A percentile compares a stretch with the other conserved stretches of the same genome.
These are phyloP conservation scores for Oophaga pumilio DNA, from an alignment of 2,113 vertebrate genomes.

Conservation along the genomic window DNA sequence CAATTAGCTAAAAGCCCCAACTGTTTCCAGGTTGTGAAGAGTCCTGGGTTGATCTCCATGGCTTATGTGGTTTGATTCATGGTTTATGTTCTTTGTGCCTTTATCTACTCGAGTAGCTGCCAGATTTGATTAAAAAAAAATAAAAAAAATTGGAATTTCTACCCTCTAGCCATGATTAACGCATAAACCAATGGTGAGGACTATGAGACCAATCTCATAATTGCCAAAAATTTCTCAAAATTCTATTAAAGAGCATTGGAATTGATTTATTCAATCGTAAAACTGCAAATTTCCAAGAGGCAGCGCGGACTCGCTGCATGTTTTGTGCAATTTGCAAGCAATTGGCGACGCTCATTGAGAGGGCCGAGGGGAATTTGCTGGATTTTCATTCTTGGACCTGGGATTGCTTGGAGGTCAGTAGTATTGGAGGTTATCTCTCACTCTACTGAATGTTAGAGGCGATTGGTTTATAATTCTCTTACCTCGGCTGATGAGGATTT, in stretches of 20 bases:
- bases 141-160: neutral
- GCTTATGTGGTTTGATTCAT: constrained; percentile 39
- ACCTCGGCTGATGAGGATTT: neutral
- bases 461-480: neutral
- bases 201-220: constrained; percentile 2
- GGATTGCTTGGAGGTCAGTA: neutral
- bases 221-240: neutral
- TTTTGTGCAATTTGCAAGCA: neutral
- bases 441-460: neutral
- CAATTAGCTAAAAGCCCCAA: constrained; percentile 32
- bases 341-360: constrained; percentile 3
- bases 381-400: neutral
- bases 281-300: neutral
- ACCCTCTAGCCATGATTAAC: neutral
- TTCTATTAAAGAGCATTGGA: constrained; percentile 22
- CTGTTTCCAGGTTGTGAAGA: constrained; percentile 10
- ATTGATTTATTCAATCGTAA: constrained; percentile 30
- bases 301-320: neutral
- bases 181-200: neutral
- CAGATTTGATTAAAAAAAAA: neutral
- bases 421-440: neutral
- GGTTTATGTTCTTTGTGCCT: constrained; percentile 12
- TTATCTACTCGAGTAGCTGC: neutral
- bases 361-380: constrained; percentile 6
- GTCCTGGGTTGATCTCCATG: constrained; percentile 3